Base-by-base conservation (phyloP, 2,888 invertebrate species). In the Tortricodes alternella region DNA sequence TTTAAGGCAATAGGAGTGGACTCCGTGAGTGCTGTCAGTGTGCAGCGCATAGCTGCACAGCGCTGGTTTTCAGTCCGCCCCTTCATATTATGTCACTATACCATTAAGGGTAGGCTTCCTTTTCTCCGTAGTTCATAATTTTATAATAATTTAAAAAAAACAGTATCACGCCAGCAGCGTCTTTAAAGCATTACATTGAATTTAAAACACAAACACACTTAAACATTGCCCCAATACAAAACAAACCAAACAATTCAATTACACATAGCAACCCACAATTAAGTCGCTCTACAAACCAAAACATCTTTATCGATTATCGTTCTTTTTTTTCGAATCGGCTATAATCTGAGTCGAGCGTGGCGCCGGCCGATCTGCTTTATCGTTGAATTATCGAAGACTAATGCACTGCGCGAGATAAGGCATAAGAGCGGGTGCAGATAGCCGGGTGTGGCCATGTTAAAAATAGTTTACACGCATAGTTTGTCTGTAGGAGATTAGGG, bases 401-500 rank as follows among this genome's bases (percentile, higher is more conserved):
- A 90, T 90, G 89, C 89, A 90, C 86, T 80, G 85, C 71, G 68
- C 71, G 73, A 80, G 89, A 90, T 89, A 90, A 83, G 78, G 75
- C 85, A 86, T 86, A 86, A 89, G 87, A 87, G 88, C 86, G 77
- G 88, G 83, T 78, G 87, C 88, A 83, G 89, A 90, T 89, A 89
- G 81, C 83, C 74, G 87, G 71, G 87, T 89, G 89, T 89, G 89
- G 88, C 77, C 89, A 85, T 89, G 89, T 89, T 89, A 85, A 86
- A 89, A 89, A 89, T 89, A 88, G 87, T 89, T 84, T 86, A 89
- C 87, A 87, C 80, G 85, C 83, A 87, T 89, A 88, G 84, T 83
- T 85, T 82, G 76, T 79, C 76, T 71, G 74, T 62, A 70, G 68
- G 69, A 71, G 78, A 72, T 69, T 74, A 75, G 71, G 73, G 68